Evolutionary conservation across 2,888 invertebrate genomes (phyloP), one percentile per base, ranked within the genome.

Genomic region (Teleogryllus oceanicus): DNA sequence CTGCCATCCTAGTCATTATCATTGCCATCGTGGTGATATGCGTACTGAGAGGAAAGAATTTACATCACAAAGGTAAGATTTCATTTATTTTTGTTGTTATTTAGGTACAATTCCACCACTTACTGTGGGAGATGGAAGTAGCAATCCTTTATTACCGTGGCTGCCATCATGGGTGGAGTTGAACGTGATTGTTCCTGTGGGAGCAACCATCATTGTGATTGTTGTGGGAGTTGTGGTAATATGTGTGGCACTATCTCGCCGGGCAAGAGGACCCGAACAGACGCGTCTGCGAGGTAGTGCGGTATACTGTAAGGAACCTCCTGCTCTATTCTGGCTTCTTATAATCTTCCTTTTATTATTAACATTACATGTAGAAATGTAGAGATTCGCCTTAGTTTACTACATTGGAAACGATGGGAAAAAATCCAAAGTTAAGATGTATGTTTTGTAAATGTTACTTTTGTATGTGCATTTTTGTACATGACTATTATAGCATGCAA

Each of bases 21-120:
- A 94, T 96, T 88, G 96, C 96, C 85, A 92, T 96, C 87, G 93
- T 95, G 87, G 96, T 97, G 87, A 95, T 96, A 87, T 96, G 96
- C 92, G 94, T 96, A 85, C 93, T 96, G 85, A 92, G 93, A 86
- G 94, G 96, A 86, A 93, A 94, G 88, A 92, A 94, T 89, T 91
- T 93, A 87, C 92, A 92, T 85, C 93, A 94, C 87, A 95, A 95
- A 94, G 94, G 95, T 94, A 87, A 83, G n/a, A 50, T 49, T 82
- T 84, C 83, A 85, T 84, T 84, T 85, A 83, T 85, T 85, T 85
- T 84, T 84, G 84, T 84, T 84, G 85, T 85, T 86, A 84, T 81
- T 50, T 88, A 96, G 96, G 94, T 86, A 95, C 95, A 79, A 91
- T 96, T 85, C 94, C 95, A 74, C 95, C 95, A 16, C 90, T 92